Evolutionary conservation across 2,888 invertebrate species (phyloP), one percentile per base, ranked within the genome.

Genomic region (Brachypalpus laphriformis): DNA sequence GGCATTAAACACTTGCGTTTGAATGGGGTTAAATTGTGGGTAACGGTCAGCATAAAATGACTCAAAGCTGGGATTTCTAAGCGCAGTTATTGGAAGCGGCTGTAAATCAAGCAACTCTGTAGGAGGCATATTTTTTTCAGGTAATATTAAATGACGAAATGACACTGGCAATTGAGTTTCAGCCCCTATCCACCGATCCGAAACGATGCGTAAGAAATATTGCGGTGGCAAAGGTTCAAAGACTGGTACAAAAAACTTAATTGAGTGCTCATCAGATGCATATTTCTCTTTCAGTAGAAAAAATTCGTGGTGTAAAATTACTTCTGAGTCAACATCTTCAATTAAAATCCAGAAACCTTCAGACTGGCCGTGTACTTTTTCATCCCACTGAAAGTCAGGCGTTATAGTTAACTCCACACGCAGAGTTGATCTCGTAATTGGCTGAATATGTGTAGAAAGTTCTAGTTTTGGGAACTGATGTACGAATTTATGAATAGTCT

Each of bases 371-470:
- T 95, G 95, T 37, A 94, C 93, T 93, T 98, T 99, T 86, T 99
- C 99, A 88, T 99, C 99, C 99, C 99, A 99, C 89, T 99, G 98
- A 92, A 99, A 99, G 92, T 99, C 99, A 0, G 99, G 99, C 0
- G 98, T 98, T 80, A 99, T 97, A 0, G 99, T 99, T 14, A 99
- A 93, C 92, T 99, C 99, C 0, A 99, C 98, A 70, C 98, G 93
- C 18, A 99, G 93, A 0, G 99, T 99, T 1, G 97, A 96, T 70
- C 97, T 92, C 0, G 99, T 99, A 87, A 99, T 98, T 0, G 99
- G 99, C 91, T 99, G 99, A 88, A 99, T 98, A 90, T 99, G 98
- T 0, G 99, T 99, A 0, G 98, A 96, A 7, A 99, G 93, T 91
- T 99, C 99, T 81, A 99, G 91, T 91, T 98, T 98, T 0, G 99